These are phyloP conservation scores for Nomada fabriciana DNA, from an alignment of 2,888 invertebrate species.

Conservation along the genomic window DNA sequence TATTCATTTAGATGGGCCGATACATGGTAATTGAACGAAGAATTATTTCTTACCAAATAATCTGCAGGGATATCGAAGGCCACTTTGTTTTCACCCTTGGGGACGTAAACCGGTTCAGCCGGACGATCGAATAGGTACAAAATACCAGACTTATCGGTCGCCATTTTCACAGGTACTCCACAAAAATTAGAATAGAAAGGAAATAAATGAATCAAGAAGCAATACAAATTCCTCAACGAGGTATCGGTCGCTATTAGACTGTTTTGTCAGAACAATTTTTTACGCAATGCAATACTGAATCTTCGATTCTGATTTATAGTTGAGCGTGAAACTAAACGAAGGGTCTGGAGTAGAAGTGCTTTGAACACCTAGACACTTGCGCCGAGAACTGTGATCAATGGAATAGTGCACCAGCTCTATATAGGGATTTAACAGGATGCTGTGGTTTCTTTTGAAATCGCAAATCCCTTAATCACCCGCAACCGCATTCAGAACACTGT, in stretches of 20 bases:
- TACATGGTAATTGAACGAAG: neutral
- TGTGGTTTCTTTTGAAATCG: constrained; percentile 47
- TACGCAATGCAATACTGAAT: neutral
- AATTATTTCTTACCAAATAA: constrained; percentile 87
- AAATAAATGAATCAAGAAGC: neutral
- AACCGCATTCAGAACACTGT: constrained; percentile 21
- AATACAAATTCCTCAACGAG: neutral
- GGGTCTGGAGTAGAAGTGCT: neutral
- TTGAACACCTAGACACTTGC: neutral
- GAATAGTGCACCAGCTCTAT: constrained; percentile 38
- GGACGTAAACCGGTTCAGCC: constrained; percentile 91
- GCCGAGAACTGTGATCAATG: too few relatives aligned
- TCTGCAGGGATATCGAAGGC: constrained; percentile 88
- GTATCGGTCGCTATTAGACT: neutral
- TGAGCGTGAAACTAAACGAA: neutral
- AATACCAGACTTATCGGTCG: constrained; percentile 63
- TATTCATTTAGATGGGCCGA: neutral
- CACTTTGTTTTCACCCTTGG: constrained; percentile 88
- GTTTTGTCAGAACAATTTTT: neutral
- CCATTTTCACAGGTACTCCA: constrained; percentile 36
- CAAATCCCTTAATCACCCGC: constrained; percentile 25
- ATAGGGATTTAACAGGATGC: constrained; percentile 46
- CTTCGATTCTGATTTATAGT: neutral
- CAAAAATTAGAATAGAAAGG: too few relatives aligned
- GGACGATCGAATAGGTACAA: constrained; percentile 90